phyloP scores from a whole-genome alignment of 2,797 vertebrate species.

The Pangasius krempfi region DNA sequence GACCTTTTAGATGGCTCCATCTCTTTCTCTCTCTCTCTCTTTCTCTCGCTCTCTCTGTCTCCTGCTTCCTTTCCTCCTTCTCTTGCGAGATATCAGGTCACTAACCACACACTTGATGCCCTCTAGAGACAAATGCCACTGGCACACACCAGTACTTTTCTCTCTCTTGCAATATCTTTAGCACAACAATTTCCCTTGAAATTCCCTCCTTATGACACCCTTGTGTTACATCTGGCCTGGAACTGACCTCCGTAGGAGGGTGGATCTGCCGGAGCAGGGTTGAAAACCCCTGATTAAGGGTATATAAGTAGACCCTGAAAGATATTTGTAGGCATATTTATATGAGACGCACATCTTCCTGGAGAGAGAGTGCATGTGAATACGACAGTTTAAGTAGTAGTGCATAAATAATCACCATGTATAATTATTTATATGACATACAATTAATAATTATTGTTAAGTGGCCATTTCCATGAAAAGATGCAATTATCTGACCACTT shows the following conservation, averaged over 20 bases:
- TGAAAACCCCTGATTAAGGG: conserved; percentile 27
- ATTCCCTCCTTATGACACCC: conserved; percentile 10
- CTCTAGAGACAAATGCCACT: conserved; percentile 40
- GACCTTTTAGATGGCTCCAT: conserved; percentile 75
- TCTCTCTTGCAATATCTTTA: conserved; percentile 31
- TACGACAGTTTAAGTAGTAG: neutral
- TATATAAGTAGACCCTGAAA: neutral
- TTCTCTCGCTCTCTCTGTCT: conserved; percentile 21
- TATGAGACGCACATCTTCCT: neutral
- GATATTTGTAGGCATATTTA: neutral
- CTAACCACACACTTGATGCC: conserved; percentile 50
- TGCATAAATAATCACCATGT: neutral
- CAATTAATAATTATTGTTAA: neutral
- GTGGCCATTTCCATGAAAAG: neutral
- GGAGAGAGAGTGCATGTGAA: neutral
- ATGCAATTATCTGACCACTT: neutral
- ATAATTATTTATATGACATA: neutral
- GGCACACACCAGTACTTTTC: conserved; percentile 24
- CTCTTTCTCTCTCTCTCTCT: conserved; percentile 12
- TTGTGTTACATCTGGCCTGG: conserved; percentile 8
- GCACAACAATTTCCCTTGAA: conserved; percentile 23
- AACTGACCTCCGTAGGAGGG: conserved; percentile 23
- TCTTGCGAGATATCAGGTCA: conserved; percentile 51
- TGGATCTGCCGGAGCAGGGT: neutral
- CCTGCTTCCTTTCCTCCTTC: conserved; percentile 18